phyloP scores from a whole-genome alignment of 2,888 invertebrate species.

The Drosophila maculinotata region DNA sequence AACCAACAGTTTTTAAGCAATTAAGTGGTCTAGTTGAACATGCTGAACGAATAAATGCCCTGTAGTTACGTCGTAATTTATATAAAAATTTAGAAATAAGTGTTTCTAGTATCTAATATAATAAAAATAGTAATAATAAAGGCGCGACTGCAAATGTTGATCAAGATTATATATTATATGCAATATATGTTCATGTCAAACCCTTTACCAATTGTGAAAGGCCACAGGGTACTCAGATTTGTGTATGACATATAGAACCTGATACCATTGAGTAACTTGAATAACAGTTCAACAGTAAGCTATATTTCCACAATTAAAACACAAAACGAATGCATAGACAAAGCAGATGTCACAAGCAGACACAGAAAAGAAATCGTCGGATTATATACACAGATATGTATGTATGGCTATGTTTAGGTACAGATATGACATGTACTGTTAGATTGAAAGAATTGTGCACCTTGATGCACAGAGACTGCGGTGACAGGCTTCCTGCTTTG shows the following conservation, averaged over 20 bases:
- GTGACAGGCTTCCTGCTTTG: slow-evolving; percentile 72
- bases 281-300: slow-evolving; percentile 26
- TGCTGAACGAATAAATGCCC: too few species aligned
- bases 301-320: slow-evolving; percentile 23
- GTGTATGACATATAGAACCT: background rate
- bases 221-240: slow-evolving; percentile 3
- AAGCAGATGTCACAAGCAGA: slow-evolving; percentile 10
- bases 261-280: slow-evolving; percentile 14
- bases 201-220: too few species aligned
- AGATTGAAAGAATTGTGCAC: slow-evolving; percentile 42
- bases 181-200: too few species aligned
- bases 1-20: too few species aligned
- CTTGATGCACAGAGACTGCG: slow-evolving; percentile 53
- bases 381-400: slow-evolving; percentile 3
- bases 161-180: too few species aligned
- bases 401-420: background rate
- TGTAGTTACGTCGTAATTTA: too few species aligned
- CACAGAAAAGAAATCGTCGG: slow-evolving; percentile 27
- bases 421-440: slow-evolving; percentile 56
- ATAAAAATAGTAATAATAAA: too few species aligned
- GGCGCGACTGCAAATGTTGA: too few species aligned
- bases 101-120: too few species aligned
- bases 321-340: slow-evolving; percentile 29
- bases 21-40: too few species aligned
- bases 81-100: too few species aligned